Evolutionary conservation across 2,113 vertebrate species (phyloP).

Genomic region (Pollachius pollachius): DNA sequence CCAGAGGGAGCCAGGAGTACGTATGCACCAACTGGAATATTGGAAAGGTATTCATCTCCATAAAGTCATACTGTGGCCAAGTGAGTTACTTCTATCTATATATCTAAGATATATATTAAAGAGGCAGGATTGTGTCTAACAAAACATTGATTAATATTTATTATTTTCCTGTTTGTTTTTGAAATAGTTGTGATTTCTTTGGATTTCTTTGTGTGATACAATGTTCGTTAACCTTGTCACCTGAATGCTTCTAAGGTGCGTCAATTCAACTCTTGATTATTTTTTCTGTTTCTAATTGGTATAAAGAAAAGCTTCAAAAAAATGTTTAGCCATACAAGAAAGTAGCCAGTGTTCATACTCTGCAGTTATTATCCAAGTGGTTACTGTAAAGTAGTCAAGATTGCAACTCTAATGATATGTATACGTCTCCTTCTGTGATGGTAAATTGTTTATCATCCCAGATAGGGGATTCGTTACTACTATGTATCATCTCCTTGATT

Average conservation of each 20-base stretch:
- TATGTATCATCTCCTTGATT: slow-evolving; percentile 13
- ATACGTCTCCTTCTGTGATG: slow-evolving; percentile 18
- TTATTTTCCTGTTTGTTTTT: slow-evolving; percentile 22
- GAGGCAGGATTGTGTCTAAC: slow-evolving; percentile 32
- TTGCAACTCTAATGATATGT: not conserved
- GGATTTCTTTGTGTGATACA: slow-evolving; percentile 2
- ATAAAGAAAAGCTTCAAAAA: too few relatives aligned
- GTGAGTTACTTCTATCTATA: slow-evolving; percentile 6
- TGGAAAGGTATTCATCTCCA: not conserved
- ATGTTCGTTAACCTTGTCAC: slow-evolving; percentile 9
- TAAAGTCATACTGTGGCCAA: slow-evolving; percentile 5
- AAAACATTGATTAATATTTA: slow-evolving; percentile 43
- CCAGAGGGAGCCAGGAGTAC: not conserved
- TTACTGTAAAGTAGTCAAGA: too few relatives aligned
- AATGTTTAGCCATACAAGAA: too few relatives aligned
- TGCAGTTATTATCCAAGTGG: too few relatives aligned
- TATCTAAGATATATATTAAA: slow-evolving; percentile 16
- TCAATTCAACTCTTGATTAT: not conserved
- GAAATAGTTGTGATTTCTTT: slow-evolving; percentile 21
- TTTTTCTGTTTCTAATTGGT: not conserved
- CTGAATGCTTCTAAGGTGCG: not conserved
- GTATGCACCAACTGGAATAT: slow-evolving; percentile 8
- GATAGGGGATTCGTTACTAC: slow-evolving; percentile 6
- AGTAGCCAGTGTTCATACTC: too few relatives aligned
- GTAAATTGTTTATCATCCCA: slow-evolving; percentile 1